Percentiles rank a stretch among this genome's conserved stretches.
These are phyloP conservation scores for Bombus affinis DNA, from an alignment of 1,140 invertebrate species.

Conservation along the genomic window DNA sequence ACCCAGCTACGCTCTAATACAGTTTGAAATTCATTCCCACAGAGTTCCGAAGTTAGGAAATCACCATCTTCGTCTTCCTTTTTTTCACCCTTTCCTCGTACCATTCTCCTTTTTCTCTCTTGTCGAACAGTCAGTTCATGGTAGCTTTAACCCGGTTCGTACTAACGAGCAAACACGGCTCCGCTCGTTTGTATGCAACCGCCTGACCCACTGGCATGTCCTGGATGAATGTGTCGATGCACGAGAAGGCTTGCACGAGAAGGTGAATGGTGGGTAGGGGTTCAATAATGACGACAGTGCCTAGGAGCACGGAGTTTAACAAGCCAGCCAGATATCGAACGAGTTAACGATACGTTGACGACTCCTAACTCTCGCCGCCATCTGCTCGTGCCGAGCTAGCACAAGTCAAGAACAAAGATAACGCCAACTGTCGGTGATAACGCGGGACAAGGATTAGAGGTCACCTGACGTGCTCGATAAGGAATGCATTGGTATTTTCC, in stretches of 20 bases:
- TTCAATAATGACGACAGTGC: conserved; percentile 69
- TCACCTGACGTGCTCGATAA: conserved; percentile 39
- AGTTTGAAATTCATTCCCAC: conserved; percentile 48
- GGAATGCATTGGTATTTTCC: conserved; percentile 35
- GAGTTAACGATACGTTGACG: conserved; percentile 78
- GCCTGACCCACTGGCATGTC: conserved; percentile 75
- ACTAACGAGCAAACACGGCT: conserved; percentile 75
- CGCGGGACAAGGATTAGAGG: conserved; percentile 55
- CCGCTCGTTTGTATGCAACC: conserved; percentile 76
- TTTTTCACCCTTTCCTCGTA: conserved; percentile 22
- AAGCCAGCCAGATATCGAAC: conserved; percentile 73
- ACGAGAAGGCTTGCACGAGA: conserved; percentile 51
- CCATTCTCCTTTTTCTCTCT: conserved; percentile 27
- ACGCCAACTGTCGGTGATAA: conserved; percentile 68
- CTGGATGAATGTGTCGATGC: conserved; percentile 57
- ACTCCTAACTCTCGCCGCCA: conserved; percentile 59
- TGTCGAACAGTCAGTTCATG: conserved; percentile 46
- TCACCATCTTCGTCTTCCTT: conserved; percentile 24
- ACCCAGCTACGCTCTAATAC: conserved; percentile 32
- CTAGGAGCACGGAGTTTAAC: conserved; percentile 65
- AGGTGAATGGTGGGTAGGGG: conserved; percentile 39
- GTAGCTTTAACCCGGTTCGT: conserved; percentile 58
- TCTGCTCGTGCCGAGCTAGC: conserved; percentile 44
- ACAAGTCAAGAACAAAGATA: conserved; percentile 64
- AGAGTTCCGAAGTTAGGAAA: conserved; percentile 45